Evolutionary conservation across 2,888 invertebrate genomes (phyloP).

Genomic region (Phanerotoma sp.): DNA sequence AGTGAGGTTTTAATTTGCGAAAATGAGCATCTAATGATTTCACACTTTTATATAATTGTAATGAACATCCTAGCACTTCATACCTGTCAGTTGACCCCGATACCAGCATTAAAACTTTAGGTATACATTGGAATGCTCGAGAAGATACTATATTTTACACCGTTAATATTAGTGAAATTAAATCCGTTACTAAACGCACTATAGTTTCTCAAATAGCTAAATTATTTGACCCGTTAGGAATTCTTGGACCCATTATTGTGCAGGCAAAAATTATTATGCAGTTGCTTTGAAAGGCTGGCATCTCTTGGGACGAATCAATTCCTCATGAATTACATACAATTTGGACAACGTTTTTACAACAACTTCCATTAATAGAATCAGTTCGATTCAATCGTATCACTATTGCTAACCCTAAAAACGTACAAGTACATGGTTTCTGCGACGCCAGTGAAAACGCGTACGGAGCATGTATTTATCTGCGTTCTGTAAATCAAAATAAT

Average conservation of each 20-base stretch:
- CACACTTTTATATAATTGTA: neutral
- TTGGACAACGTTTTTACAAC: neutral
- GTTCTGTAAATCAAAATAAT: neutral
- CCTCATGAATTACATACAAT: conserved; percentile 18
- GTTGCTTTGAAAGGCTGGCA: conserved; percentile 12
- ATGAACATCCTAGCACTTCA: neutral
- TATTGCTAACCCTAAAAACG: neutral
- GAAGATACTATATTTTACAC: conserved; percentile 24
- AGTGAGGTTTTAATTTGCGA: conserved; percentile 20
- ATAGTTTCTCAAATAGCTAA: conserved; percentile 13
- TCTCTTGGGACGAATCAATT: conserved; percentile 24
- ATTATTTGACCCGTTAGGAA: conserved; percentile 18
- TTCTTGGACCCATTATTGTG: conserved; percentile 20
- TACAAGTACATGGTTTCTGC: conserved; percentile 34
- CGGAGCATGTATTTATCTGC: conserved; percentile 32
- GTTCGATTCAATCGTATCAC: conserved; percentile 4
- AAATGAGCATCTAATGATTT: conserved; percentile 23
- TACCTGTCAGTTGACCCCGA: neutral
- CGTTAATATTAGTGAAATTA: neutral
- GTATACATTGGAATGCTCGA: conserved; percentile 22
- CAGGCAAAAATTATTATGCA: conserved; percentile 21
- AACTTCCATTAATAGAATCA: conserved; percentile 8
- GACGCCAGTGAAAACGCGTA: conserved; percentile 37
- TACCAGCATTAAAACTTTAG: conserved; percentile 16
- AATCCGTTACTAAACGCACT: conserved; percentile 13